Evolutionary conservation across 2,888 invertebrate genomes (phyloP).

Genomic region (Apotomis betuletana): DNA sequence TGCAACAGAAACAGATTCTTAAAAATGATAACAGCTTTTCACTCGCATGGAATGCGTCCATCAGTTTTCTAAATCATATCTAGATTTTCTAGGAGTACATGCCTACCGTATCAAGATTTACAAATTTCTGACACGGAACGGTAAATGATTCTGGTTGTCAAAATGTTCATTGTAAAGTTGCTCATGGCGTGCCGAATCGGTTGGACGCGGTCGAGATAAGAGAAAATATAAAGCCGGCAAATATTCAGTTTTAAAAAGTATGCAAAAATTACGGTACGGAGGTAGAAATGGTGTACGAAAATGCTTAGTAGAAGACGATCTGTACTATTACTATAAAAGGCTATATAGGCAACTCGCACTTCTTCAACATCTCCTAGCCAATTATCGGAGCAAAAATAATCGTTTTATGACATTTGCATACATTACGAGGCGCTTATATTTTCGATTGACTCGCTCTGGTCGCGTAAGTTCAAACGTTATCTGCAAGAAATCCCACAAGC

Average conservation of each 20-base stretch:
- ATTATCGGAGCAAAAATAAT: no score
- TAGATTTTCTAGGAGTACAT: neutral
- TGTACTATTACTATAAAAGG: no score
- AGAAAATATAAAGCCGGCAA: neutral
- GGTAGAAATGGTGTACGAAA: no score
- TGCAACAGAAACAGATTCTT: no score
- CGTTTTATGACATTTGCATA: neutral
- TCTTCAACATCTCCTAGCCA: no score
- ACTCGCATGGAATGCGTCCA: no score
- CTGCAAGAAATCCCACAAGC: no score
- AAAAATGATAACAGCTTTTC: no score
- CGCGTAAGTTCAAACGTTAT: no score
- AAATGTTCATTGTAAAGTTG: constrained; percentile 3
- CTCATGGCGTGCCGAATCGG: constrained; percentile 4
- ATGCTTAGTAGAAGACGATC: neutral
- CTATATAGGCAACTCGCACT: no score
- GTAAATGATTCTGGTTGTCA: constrained; percentile 18
- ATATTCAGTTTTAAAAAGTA: neutral
- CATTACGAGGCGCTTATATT: neutral
- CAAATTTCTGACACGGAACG: constrained; percentile 17
- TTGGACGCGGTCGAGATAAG: constrained; percentile 10
- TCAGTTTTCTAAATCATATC: no score
- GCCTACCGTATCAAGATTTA: constrained; percentile 45
- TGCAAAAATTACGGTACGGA: neutral
- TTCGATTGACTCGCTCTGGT: no score